Evolutionary conservation across 1,140 invertebrate genomes (phyloP), one percentile per base, ranked within the genome.

Genomic region (Drosophila pectinifera): DNA sequence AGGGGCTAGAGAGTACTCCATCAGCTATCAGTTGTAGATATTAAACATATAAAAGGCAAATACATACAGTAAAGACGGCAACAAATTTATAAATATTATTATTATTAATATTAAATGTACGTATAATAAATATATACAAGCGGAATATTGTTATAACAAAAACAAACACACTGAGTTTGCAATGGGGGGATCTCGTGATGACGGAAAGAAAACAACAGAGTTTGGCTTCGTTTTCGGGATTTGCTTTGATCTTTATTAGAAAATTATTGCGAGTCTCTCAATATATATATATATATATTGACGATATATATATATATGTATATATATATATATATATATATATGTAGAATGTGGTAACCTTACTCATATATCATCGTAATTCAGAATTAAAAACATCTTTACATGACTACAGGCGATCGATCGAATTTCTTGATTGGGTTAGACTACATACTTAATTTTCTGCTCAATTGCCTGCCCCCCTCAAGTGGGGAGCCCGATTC

Each of bases 191-290:
- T 10, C 22, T 13, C 26, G 6, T 6, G 5, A 26, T 5, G 14
- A 3, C 26, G 36, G 13, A 34, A 67, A 34, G 38, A 70, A 73
- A 76, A 76, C 54, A 55, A 42, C 62, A 31, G 4, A 14, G 5
- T 38, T 68, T 73, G 3, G 16, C 36, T 39, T 49, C 20, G 26
- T 61, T 65, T 42, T 74, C 26, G 54, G 54, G 26, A 26, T 31
- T 56, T 45, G 43, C 42, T 59, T 59, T 48, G 31, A 22, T 59
- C 49, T 73, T 80, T 61, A 76, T 77, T 88, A 72, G 38, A 86
- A 86, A 86, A 83, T 78, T 88, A 82, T 86, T 85, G 81, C 81
- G 74, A 85, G 82, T 86, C 58, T 86, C 75, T 79, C 76, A 83
- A 80, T 84, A 68, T 69, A 55, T 48, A 18, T 62, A 58, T 64